phyloP scores from a whole-genome alignment of 2,888 invertebrate genomes.

The Sphaerophoria rueppellii region DNA sequence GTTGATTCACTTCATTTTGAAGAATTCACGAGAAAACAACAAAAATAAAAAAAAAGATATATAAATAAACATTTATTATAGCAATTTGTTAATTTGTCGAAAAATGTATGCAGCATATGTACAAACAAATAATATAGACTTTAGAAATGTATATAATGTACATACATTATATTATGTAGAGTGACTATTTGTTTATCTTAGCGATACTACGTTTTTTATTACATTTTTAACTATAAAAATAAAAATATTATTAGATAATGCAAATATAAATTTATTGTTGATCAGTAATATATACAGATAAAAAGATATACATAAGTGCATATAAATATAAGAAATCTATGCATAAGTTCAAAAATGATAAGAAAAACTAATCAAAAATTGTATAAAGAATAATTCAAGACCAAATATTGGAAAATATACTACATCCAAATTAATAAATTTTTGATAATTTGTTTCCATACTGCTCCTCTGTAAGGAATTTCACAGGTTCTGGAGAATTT shows the following conservation, averaged over 20 bases:
- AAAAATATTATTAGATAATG: constrained; percentile 9
- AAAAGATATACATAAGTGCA: constrained; percentile 37
- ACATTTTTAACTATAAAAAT: constrained; percentile 45
- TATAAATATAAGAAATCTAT: too few species aligned
- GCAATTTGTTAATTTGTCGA: constrained; percentile 53
- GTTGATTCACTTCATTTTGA: constrained; percentile 30
- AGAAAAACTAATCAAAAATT: constrained; percentile 55
- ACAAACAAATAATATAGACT: constrained; percentile 10
- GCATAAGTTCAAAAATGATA: too few species aligned
- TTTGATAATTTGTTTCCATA: constrained; percentile 21
- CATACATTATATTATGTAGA: not conserved
- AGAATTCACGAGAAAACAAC: constrained; percentile 21
- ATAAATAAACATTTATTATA: constrained; percentile 18
- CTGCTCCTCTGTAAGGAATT: too few species aligned
- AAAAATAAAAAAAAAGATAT: constrained; percentile 10
- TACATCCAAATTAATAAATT: constrained; percentile 56
- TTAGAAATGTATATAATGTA: constrained; percentile 38
- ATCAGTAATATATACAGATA: constrained; percentile 40
- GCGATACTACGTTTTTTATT: constrained; percentile 46
- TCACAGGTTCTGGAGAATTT: not conserved
- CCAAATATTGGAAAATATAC: constrained; percentile 64
- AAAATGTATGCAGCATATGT: constrained; percentile 25
- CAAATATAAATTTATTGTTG: constrained; percentile 52
- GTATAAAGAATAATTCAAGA: constrained; percentile 61
- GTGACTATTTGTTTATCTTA: constrained; percentile 49